These are phyloP conservation scores for Laticauda colubrina DNA, from an alignment of 2,113 vertebrate species.

Conservation along the genomic window DNA sequence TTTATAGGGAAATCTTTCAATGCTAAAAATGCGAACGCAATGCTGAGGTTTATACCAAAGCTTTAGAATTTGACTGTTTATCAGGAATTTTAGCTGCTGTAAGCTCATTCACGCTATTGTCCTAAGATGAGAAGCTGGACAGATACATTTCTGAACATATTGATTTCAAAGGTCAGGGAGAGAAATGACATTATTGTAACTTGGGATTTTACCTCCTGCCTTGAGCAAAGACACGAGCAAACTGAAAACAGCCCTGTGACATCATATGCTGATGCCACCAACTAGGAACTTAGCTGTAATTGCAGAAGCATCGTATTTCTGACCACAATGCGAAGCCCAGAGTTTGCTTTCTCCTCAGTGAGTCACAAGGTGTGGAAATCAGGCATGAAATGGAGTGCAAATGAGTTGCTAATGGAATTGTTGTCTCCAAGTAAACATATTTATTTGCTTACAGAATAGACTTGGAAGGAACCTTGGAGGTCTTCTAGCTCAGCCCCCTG, in stretches of 20 bases:
- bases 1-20: too few relatives aligned
- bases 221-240: background rate
- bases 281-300: background rate
- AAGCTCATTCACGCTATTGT: too few relatives aligned
- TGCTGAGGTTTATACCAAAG: too few relatives aligned
- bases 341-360: background rate
- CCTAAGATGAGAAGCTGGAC: background rate
- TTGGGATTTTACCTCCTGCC: background rate
- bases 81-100: too few relatives aligned
- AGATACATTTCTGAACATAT: background rate
- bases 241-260: background rate
- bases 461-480: too few relatives aligned
- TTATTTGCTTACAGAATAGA: background rate
- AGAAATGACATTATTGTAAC: background rate
- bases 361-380: background rate
- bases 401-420: background rate
- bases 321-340: too few relatives aligned
- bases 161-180: background rate
- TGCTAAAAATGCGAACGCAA: too few relatives aligned
- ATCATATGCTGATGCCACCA: background rate
- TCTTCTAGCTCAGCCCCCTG: too few relatives aligned
- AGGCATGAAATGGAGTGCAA: background rate
- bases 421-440: background rate
- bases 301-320: background rate
- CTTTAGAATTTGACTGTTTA: too few relatives aligned